Percentiles rank a stretch among this genome's conserved stretches.
Evolutionary conservation across 2,113 vertebrate genomes (phyloP).

Genomic region (Phoenicopterus ruber): DNA sequence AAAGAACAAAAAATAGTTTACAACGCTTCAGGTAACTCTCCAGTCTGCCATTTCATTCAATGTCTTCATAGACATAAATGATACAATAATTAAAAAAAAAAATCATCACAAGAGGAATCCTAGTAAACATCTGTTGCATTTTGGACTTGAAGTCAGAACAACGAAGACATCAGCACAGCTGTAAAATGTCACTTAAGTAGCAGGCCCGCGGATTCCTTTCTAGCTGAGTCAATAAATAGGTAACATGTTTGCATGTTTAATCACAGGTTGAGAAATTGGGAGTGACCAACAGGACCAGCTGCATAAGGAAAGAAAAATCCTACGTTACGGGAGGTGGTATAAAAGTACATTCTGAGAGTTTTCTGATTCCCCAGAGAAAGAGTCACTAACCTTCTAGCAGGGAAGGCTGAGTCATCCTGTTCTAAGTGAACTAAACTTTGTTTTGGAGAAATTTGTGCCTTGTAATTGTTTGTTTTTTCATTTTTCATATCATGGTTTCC

Average conservation of each 20-base stretch:
- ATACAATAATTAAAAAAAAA: neutral
- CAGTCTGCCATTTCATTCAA: neutral
- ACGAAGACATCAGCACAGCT: slow-evolving; percentile 38
- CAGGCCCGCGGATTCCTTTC: slow-evolving; percentile 13
- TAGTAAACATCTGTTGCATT: slow-evolving; percentile 30
- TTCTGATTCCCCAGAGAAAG: neutral
- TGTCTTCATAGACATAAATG: neutral
- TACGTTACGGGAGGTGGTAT: neutral
- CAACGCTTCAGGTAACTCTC: neutral
- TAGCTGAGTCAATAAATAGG: slow-evolving; percentile 49
- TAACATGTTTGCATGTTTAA: slow-evolving; percentile 40
- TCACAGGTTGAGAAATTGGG: neutral
- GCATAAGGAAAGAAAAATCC: neutral
- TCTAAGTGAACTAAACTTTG: neutral
- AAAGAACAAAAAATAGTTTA: neutral
- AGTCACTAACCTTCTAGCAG: neutral
- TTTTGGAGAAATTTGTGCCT: neutral
- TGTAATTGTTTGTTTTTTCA: neutral
- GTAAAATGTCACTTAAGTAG: slow-evolving; percentile 11
- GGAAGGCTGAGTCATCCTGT: neutral
- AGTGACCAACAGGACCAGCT: neutral
- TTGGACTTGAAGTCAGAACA: slow-evolving; percentile 8
- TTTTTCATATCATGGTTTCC: neutral
- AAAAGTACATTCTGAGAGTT: neutral
- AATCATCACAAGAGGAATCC: neutral